These are phyloP conservation scores for Ctenopoma kingsleyae DNA, from an alignment of 2,797 vertebrate species.

Conservation along the genomic window DNA sequence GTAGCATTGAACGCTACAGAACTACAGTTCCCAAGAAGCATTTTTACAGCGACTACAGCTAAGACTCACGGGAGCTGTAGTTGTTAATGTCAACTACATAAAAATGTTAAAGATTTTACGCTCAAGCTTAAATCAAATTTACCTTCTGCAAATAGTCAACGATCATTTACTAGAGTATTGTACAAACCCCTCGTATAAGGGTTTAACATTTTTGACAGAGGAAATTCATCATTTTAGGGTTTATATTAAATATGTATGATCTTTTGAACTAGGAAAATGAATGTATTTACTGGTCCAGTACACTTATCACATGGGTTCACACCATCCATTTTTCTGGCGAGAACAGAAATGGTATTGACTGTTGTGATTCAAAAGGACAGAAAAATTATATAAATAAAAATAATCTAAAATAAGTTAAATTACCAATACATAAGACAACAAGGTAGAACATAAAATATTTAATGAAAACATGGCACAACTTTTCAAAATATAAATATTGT, in stretches of 20 bases:
- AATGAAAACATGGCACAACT: slow-evolving; percentile 36
- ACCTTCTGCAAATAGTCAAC: no score
- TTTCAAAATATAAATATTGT: slow-evolving; percentile 16
- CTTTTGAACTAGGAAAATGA: neutral
- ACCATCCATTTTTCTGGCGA: neutral
- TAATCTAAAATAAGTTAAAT: neutral
- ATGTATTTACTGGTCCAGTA: neutral
- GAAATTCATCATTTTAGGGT: neutral
- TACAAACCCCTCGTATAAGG: neutral
- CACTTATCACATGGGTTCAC: neutral
- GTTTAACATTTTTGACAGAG: neutral
- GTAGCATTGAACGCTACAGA: neutral
- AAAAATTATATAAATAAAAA: neutral
- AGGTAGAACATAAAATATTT: slow-evolving; percentile 12
- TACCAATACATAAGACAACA: neutral
- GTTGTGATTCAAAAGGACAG: neutral
- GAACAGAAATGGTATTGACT: neutral
- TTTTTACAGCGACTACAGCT: rapidly evolving
- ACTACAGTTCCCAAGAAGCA: slow-evolving; percentile 6
- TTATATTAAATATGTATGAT: neutral
- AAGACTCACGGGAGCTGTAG: slow-evolving; percentile 35
- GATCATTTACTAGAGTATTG: no score
- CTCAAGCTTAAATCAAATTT: no score
- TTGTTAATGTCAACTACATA: neutral
- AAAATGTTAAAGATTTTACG: no score